Base-by-base conservation (phyloP, 2,888 invertebrate genomes). In the Ochropacha duplaris region DNA sequence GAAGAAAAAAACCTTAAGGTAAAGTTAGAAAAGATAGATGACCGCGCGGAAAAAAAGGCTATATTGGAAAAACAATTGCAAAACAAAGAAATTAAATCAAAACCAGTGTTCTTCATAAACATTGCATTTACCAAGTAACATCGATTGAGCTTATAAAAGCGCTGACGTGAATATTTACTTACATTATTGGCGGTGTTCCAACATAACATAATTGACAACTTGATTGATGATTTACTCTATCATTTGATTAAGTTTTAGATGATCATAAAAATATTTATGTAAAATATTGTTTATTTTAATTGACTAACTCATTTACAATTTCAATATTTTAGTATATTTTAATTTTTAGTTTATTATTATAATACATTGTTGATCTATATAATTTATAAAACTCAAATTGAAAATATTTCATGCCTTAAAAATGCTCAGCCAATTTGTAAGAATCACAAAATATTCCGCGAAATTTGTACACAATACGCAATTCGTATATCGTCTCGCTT, bases 11-110 rank as follows among this genome's bases (percentile, higher is more conserved):
- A 67, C 22, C 65, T 83, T 2, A 83, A 78, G 70, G 68, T 78
- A 1, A 80, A 79, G 61, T 56, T 71, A 24, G 81, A 86, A 51
- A 81, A 76, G 71, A 59, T 68, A 49, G 76, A 79, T 50, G 81
- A 84, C 60, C 71, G 71, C 9, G 72, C 78, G 16, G 86, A 87
- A 54, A 86, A 82, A 54, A 80, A 81, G 64, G 76, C 76, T 49
- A 66, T 77, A 9, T 68, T 74, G 58, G 76, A 83, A 65, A 84
- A 81, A 59, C 77, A 75, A 66, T 70, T 65, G 54, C 69, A 72
- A 57, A 75, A 78, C 51, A 16, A 16, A 9, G 54, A 34, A 22
- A 54, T 44, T 19, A 57, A 55, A 24, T 54, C 56, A 36, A 54
- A 54, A 55, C 51, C 11, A 31, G 12, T 5, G 12, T 4, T 12